These are phyloP conservation scores for Microcebus tavaratra DNA, from an alignment of 2,113 vertebrate genomes.

Conservation along the genomic window DNA sequence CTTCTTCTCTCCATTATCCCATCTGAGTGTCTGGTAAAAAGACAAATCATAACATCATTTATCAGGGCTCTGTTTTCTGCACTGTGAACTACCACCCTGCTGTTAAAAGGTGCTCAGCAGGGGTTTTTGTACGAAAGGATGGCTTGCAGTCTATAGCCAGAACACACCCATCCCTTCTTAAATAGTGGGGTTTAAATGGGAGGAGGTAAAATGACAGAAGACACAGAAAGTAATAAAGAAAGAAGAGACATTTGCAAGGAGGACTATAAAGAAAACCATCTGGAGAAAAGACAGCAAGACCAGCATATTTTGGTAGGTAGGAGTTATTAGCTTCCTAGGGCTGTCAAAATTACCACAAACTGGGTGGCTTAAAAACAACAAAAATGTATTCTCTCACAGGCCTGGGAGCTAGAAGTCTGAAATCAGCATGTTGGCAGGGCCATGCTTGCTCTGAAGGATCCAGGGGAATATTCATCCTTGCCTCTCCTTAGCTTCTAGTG, in stretches of 20 bases:
- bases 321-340: background rate
- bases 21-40: slow-evolving; percentile 40
- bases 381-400: background rate
- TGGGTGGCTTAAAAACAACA: background rate
- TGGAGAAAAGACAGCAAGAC: background rate
- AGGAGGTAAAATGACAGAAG: background rate
- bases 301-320: background rate
- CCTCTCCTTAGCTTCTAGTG: background rate
- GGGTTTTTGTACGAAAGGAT: background rate
- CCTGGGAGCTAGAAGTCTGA: background rate
- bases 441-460: background rate
- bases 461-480: background rate
- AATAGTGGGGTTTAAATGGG: background rate
- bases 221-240: slow-evolving; percentile 1
- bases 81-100: background rate
- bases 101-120: background rate
- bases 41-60: slow-evolving; percentile 29
- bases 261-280: background rate
- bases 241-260: background rate
- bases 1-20: slow-evolving; percentile 55
- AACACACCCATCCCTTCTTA: background rate
- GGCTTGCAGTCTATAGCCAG: background rate
- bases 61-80: background rate
- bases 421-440: background rate
- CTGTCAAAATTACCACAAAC: background rate